Evolutionary conservation across 2,888 invertebrate genomes (phyloP), one percentile per base, ranked within the genome.

Genomic region (Coenonympha glycerion): DNA sequence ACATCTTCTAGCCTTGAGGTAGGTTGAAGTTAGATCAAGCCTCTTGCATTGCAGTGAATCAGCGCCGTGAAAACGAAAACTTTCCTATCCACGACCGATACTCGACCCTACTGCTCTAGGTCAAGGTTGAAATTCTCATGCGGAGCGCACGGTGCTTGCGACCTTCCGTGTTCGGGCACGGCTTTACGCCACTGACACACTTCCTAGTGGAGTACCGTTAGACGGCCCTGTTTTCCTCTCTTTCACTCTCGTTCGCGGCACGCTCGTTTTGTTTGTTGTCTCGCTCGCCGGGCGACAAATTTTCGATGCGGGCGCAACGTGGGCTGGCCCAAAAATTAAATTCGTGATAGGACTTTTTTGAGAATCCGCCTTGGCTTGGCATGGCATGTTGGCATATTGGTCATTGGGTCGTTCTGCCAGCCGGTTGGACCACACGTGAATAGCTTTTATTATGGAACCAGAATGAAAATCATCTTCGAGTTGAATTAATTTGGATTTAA

Each of bases 11-110:
- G 73, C 77, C 82, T 85, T 85, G 86, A 83, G 84, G 84, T 85
- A 86, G 86, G 81, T 77, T 84, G 73, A 74, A 78, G 68, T 76
- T 62, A 74, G 68, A 69, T 67, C 71, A 64, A 73, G 71, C 71
- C 73, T 71, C 75, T 71, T 71, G 77, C 60, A 83, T 84, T 84
- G 78, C 81, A 67, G 74, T 79, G 79, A 84, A 81, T 80, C 84
- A 80, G 68, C 77, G 79, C 80, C 84, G 82, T 84, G 85, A 84
- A 85, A 86, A 86, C 80, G 86, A 87, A 87, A 87, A 79, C 81
- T 77, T 65, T 66, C 60, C 60, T 58, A 36, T 41, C 61, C 60
- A 18, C 64, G 60, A 49, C 47, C 69, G 56, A 79, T 63, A 69
- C 62, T 61, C 73, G 60, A 72, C 68, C 72, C 66, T 77, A 76